phyloP scores from a whole-genome alignment of 2,113 vertebrate species.

The Poeciliopsis occidentalis region DNA sequence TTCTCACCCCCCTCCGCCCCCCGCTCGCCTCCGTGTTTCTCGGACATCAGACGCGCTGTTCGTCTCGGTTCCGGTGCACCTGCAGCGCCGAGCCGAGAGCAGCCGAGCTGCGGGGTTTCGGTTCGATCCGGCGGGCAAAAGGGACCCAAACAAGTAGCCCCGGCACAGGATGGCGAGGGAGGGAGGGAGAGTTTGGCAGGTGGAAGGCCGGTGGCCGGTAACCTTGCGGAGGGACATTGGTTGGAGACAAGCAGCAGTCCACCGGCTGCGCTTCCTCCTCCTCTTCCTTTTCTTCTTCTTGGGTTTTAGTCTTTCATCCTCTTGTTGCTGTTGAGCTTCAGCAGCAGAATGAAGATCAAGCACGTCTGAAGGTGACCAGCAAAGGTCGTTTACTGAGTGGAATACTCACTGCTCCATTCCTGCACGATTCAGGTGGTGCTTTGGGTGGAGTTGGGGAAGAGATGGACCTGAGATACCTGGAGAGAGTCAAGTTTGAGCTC shows the following conservation, averaged over 20 bases:
- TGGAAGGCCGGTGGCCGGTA: conserved; percentile 60
- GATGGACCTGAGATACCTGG: conserved; percentile 27
- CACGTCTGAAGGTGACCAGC: conserved; percentile 81
- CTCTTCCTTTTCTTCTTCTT: conserved; percentile 1
- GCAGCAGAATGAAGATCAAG: conserved; percentile 35
- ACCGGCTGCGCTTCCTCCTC: conserved; percentile 9
- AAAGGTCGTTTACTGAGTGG: conserved; percentile 78
- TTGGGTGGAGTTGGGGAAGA: conserved; percentile 33
- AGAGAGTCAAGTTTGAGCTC: conserved; percentile 5
- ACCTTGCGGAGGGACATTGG: conserved; percentile 79
- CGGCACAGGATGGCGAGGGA: conserved; percentile 5
- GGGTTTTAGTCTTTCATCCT: conserved; percentile 6
- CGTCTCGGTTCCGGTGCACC: conserved; percentile 38
- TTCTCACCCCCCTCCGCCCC: conserved; percentile 2
- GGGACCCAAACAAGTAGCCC: conserved; percentile 38
- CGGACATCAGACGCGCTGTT: conserved; percentile 37
- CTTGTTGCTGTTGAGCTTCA: conserved; percentile 23
- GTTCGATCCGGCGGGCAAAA: conserved; percentile 36
- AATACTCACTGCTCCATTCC: conserved; percentile 41
- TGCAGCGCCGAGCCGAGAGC: conserved; percentile 50
- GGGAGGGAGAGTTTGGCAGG: conserved; percentile 27
- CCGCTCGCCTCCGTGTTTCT: conserved; percentile 1
- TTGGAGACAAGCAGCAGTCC: conserved; percentile 61
- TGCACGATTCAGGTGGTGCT: conserved; percentile 14
- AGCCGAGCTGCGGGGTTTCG: conserved; percentile 35